Percentiles rank a stretch among this genome's conserved stretches.
These are phyloP conservation scores for Argyrosomus regius DNA, from an alignment of 2,797 vertebrate species.

Conservation along the genomic window DNA sequence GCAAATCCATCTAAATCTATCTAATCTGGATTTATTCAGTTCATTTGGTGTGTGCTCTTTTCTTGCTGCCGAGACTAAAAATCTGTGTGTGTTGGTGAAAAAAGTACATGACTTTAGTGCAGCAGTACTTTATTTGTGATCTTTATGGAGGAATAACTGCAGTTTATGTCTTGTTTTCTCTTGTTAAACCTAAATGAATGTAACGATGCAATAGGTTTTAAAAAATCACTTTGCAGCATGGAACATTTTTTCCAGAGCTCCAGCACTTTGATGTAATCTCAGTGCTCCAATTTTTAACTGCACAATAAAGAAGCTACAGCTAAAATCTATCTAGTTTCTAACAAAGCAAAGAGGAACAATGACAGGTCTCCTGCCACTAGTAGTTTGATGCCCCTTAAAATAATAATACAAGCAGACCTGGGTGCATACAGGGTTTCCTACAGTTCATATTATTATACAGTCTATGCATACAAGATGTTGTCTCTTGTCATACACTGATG, in stretches of 20 bases:
- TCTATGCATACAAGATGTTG: not conserved
- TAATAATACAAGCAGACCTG: constrained; percentile 9
- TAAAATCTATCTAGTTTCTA: not conserved
- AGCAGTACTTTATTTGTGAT: not conserved
- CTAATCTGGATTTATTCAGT: not conserved
- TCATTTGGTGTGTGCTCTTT: not conserved
- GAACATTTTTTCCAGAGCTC: too few species aligned
- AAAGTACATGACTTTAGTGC: not conserved
- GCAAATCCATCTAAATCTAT: not conserved
- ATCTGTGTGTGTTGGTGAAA: not conserved
- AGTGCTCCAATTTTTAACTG: too few species aligned
- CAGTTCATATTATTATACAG: not conserved
- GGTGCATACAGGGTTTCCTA: not conserved
- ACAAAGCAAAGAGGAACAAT: constrained; percentile 1
- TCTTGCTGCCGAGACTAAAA: not conserved
- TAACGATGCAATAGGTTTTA: not conserved
- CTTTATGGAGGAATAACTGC: not conserved
- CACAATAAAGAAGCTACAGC: too few species aligned
- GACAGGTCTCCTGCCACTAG: not conserved
- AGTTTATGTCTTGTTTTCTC: not conserved
- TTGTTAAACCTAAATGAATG: not conserved
- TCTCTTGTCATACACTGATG: not conserved
- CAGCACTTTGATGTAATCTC: too few species aligned
- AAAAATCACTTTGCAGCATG: not conserved
- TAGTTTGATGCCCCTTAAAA: not conserved